These are phyloP conservation scores for Diarsia rubi DNA, from an alignment of 2,888 invertebrate genomes.

Conservation along the genomic window DNA sequence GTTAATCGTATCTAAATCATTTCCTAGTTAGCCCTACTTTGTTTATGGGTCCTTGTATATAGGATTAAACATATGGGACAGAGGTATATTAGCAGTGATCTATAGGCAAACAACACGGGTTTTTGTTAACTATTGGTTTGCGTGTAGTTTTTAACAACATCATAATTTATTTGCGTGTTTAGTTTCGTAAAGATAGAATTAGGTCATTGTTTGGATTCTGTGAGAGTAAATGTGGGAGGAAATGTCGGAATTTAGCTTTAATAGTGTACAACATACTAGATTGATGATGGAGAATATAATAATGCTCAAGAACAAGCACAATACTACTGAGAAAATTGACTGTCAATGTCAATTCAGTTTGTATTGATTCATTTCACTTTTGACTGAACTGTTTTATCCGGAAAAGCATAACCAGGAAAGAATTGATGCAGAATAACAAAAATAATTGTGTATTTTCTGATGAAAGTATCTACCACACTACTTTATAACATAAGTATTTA, in stretches of 20 bases:
- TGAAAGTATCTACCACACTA: background rate
- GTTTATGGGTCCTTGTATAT: slow-evolving; percentile 48
- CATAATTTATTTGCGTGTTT: slow-evolving; percentile 45
- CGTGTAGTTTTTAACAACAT: slow-evolving; percentile 30
- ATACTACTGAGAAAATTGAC: slow-evolving; percentile 10
- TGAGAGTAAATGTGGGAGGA: slow-evolving; percentile 20
- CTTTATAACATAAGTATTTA: background rate
- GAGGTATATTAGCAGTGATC: slow-evolving; percentile 56
- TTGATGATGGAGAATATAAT: slow-evolving; percentile 24
- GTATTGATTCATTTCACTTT: background rate
- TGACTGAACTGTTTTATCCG: background rate
- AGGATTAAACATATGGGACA: slow-evolving; percentile 57
- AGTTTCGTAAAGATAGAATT: slow-evolving; percentile 41
- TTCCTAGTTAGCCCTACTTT: slow-evolving; percentile 56
- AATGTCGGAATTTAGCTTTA: slow-evolving; percentile 10
- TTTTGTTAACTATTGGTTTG: slow-evolving; percentile 45
- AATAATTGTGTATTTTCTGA: background rate
- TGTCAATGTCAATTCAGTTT: slow-evolving; percentile 19
- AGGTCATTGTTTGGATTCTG: slow-evolving; percentile 35
- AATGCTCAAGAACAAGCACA: background rate
- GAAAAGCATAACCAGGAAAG: slow-evolving; percentile 2
- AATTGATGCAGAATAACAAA: background rate
- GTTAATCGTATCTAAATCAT: slow-evolving; percentile 65
- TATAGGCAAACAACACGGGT: slow-evolving; percentile 39
- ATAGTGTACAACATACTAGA: slow-evolving; percentile 19